These are phyloP conservation scores for Euwallacea similis DNA, from an alignment of 1,140 invertebrate genomes.

Conservation along the genomic window DNA sequence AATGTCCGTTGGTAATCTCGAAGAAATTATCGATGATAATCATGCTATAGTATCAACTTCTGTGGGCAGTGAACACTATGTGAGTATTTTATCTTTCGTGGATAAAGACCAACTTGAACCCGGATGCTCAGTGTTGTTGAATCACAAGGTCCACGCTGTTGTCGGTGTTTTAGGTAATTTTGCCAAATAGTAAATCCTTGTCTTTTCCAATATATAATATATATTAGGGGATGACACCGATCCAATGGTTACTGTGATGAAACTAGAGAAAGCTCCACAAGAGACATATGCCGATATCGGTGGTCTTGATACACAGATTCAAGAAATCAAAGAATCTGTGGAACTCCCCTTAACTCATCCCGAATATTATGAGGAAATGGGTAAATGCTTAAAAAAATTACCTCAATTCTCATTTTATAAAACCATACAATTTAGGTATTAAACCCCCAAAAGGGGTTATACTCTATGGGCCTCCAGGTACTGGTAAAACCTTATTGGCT, in stretches of 20 bases:
- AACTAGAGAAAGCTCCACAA: conserved; percentile 98
- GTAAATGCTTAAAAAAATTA: conserved; percentile 51
- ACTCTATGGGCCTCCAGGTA: conserved; percentile 96
- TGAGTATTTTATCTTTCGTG: conserved; percentile 98
- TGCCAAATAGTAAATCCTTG: too few relatives aligned
- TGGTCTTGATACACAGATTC: conserved; percentile 98
- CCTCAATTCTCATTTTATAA: conserved; percentile 1
- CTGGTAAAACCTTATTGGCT: conserved; percentile 96
- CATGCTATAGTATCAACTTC: conserved; percentile 99
- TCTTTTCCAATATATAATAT: background rate
- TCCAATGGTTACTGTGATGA: conserved; percentile 99
- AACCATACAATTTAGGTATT: conserved; percentile 59
- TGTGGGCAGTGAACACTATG: conserved; percentile 99
- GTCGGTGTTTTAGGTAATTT: conserved; percentile 81
- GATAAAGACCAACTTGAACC: conserved; percentile 99
- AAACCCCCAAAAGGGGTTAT: conserved; percentile 99
- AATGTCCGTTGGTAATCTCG: conserved; percentile 99
- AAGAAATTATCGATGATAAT: conserved; percentile 99
- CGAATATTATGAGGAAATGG: conserved; percentile 99
- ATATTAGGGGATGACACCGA: conserved; percentile 94
- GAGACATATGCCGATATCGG: conserved; percentile 99
- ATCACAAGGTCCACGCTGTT: conserved; percentile 99
- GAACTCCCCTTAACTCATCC: conserved; percentile 98
- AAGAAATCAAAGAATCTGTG: conserved; percentile 99
- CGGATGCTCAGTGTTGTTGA: conserved; percentile 96